Evolutionary conservation across 2,113 vertebrate species (phyloP), one percentile per base, ranked within the genome.

Genomic region (Prunella fulvescens): DNA sequence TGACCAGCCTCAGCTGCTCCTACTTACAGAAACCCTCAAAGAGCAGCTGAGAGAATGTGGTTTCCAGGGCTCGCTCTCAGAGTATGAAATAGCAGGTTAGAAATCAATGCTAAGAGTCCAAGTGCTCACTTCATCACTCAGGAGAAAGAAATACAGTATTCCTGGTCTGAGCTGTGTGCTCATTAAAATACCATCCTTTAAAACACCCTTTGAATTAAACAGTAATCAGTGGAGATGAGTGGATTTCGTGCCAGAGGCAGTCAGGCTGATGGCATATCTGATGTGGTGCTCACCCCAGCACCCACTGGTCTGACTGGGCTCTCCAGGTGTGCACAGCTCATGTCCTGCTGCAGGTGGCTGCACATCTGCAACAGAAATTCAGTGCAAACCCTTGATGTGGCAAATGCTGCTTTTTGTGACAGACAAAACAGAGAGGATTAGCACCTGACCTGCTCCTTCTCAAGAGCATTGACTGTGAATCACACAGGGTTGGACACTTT

Each of bases 81-180:
- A 47, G 70, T 69, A 81, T 40, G 94, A 91, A 90, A 79, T 76
- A 88, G 72, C 86, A 95, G 79, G 96, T 96, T 92, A 96, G 95
- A 96, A 96, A 93, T 96, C 83, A 92, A 78, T 94, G 92, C 79
- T 62, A 58, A 62, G 93, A 92, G 92, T 94, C 89, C 95, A 94
- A 97, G 83, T 95, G 62, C 84, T 48, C 92, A 89, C 96, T 88
- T 94, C 80, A 96, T 91, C 95, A 95, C 76, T 95, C 50, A 95
- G 69, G 79, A 82, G 70, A 95, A 92, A 96, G 95, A 97, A 94
- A 74, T 74, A 65, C 81, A 91, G 74, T 92, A 54, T 93, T 96
- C 51, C 78, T 93, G 82, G 18, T 92, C 50, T 86, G 66, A 70
- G 81, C 92, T 67, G 89, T 92, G 94, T 67, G 57, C 91, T 97